Evolutionary conservation across 2,888 invertebrate genomes (phyloP).

Genomic region (Ctenicera cuprea): DNA sequence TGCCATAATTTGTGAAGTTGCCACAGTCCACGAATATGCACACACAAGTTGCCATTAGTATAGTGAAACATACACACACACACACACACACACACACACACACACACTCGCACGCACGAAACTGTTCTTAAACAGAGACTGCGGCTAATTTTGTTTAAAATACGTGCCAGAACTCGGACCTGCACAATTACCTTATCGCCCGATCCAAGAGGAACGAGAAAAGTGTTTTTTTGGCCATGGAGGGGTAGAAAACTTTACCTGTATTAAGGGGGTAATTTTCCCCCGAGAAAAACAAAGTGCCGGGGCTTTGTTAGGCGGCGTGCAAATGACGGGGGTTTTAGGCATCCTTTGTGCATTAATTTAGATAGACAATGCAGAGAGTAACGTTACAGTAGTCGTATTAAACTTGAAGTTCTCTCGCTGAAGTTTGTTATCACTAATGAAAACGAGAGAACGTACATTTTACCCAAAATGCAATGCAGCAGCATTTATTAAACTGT

Average conservation of each 20-base stretch:
- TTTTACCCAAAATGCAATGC: slow-evolving; percentile 37
- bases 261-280: no score
- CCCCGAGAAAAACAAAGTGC: slow-evolving; percentile 12
- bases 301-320: slow-evolving; percentile 5
- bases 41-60: no score
- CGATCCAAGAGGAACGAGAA: no score
- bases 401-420: slow-evolving; percentile 31
- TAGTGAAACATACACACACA: no score
- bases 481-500: slow-evolving; percentile 38
- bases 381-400: slow-evolving; percentile 37
- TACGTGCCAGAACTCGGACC: neutral
- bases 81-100: no score
- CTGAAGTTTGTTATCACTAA: slow-evolving; percentile 47
- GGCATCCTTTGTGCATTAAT: slow-evolving; percentile 46
- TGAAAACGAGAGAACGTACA: slow-evolving; percentile 40
- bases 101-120: no score
- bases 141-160: slow-evolving; percentile 16
- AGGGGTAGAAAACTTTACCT: no score
- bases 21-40: no score
- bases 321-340: slow-evolving; percentile 32
- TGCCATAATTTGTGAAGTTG: no score
- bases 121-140: slow-evolving; percentile 23
- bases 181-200: neutral
- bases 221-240: no score
- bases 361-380: slow-evolving; percentile 46